A percentile compares a stretch with the other conserved stretches of the same genome.
Conservation (phyloP, 1,140 invertebrate species). For the Anagrus nilaparvatae region DNA sequence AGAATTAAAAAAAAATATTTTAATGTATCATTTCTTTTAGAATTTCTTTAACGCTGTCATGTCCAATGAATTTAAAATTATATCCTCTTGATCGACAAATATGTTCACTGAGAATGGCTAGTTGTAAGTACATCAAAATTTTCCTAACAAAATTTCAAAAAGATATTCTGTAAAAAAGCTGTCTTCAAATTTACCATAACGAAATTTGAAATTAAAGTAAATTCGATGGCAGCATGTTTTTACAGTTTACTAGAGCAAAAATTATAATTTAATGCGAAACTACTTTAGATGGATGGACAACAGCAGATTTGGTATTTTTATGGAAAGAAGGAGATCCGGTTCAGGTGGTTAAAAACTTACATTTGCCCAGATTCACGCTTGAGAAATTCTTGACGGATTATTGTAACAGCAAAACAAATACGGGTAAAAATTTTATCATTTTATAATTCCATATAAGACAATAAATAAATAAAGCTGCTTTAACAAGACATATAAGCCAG, state of each 20-base stretch:
- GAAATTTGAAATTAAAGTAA: too few relatives aligned
- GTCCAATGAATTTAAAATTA: constrained; percentile 92
- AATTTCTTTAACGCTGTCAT: constrained; percentile 86
- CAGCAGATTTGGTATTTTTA: constrained; percentile 83
- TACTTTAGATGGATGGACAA: constrained; percentile 87
- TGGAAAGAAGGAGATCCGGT: constrained; percentile 93
- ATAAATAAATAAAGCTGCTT: not conserved
- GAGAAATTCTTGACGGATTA: constrained; percentile 88
- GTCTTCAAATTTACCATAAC: too few relatives aligned
- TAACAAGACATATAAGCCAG: not conserved
- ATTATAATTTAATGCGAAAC: too few relatives aligned
- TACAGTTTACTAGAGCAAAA: too few relatives aligned
- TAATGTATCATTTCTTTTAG: constrained; percentile 49
- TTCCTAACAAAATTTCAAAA: constrained; percentile 2
- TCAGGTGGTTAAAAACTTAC: constrained; percentile 86
- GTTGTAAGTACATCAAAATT: constrained; percentile 65
- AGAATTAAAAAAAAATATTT: not conserved
- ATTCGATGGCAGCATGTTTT: too few relatives aligned
- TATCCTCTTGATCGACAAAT: constrained; percentile 90
- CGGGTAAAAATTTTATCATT: constrained; percentile 56
- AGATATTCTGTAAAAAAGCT: not conserved
- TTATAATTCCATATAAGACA: too few relatives aligned
- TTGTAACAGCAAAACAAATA: constrained; percentile 93
- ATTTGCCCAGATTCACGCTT: constrained; percentile 84
- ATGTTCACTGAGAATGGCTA: constrained; percentile 87